phyloP scores from a whole-genome alignment of 1,140 invertebrate genomes.

The Drosophila lini region DNA sequence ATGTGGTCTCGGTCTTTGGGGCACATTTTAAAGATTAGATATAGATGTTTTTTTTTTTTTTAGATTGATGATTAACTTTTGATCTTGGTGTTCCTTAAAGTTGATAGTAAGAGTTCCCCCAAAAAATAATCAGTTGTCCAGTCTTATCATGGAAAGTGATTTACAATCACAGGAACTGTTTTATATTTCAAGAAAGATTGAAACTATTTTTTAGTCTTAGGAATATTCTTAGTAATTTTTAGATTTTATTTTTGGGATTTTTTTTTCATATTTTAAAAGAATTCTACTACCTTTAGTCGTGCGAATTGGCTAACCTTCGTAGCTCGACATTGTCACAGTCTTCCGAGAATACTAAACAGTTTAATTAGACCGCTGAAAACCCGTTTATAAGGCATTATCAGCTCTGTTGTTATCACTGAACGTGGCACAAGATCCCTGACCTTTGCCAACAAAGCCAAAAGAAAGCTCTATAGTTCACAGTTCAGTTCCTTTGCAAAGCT shows the following conservation, averaged over 20 bases:
- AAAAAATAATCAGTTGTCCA: neutral
- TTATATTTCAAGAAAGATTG: too few species aligned
- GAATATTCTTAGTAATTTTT: too few species aligned
- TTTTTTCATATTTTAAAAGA: neutral
- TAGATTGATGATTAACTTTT: slow-evolving; percentile 15
- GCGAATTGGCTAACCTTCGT: slow-evolving; percentile 11
- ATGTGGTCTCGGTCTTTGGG: neutral
- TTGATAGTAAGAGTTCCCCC: neutral
- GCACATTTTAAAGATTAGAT: slow-evolving; percentile 22
- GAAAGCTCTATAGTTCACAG: slow-evolving; percentile 3
- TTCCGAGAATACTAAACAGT: slow-evolving; percentile 14
- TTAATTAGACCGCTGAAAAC: slow-evolving; percentile 30
- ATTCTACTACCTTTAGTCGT: neutral
- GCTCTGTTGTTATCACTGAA: slow-evolving; percentile 8
- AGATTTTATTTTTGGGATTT: too few species aligned
- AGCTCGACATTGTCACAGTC: slow-evolving; percentile 2
- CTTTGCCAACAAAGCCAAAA: slow-evolving; percentile 28
- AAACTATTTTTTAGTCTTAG: neutral
- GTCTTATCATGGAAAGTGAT: neutral
- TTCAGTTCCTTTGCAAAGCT: slow-evolving; percentile 13
- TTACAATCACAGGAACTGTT: neutral
- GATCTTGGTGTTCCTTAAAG: neutral
- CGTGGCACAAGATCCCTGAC: slow-evolving; percentile 27
- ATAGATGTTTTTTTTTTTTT: neutral
- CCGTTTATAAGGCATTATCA: slow-evolving; percentile 21